Evolutionary conservation across 2,888 invertebrate genomes (phyloP).

Genomic region (Empis stercorea): DNA sequence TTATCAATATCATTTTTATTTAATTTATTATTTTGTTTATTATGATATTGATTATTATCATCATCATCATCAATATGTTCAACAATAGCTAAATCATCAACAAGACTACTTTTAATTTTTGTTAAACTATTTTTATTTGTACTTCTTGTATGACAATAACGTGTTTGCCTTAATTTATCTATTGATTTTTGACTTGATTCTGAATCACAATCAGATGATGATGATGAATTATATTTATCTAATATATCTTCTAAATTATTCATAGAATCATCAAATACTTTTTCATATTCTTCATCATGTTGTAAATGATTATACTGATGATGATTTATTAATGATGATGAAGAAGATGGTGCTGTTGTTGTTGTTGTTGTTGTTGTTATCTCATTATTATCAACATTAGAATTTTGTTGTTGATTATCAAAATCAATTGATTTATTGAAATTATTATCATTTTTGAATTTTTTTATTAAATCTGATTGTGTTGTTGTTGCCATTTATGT

Average conservation of each 20-base stretch:
- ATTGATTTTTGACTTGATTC: background rate
- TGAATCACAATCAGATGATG: background rate
- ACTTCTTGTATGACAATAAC: background rate
- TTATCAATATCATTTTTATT: background rate
- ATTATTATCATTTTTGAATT: background rate
- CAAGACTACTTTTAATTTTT: too few species aligned
- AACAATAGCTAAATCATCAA: too few species aligned
- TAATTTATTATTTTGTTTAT: background rate
- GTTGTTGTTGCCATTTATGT: slow-evolving; percentile 11
- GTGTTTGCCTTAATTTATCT: background rate
- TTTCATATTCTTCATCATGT: slow-evolving; percentile 32
- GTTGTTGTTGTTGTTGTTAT: too few species aligned
- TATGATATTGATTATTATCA: background rate
- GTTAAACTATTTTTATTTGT: too few species aligned
- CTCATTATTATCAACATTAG: too few species aligned
- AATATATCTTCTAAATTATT: slow-evolving; percentile 25
- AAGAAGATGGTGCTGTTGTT: too few species aligned
- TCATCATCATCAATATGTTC: background rate
- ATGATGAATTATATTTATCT: slow-evolving; percentile 28
- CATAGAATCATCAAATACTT: slow-evolving; percentile 33
- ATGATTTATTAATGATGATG: too few species aligned
- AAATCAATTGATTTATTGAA: too few species aligned
- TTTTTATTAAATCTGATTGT: slow-evolving; percentile 11
- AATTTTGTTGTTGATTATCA: too few species aligned
- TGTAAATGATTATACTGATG: background rate